Conservation (phyloP, 2,888 invertebrate genomes). For the Eristalis tenax region DNA sequence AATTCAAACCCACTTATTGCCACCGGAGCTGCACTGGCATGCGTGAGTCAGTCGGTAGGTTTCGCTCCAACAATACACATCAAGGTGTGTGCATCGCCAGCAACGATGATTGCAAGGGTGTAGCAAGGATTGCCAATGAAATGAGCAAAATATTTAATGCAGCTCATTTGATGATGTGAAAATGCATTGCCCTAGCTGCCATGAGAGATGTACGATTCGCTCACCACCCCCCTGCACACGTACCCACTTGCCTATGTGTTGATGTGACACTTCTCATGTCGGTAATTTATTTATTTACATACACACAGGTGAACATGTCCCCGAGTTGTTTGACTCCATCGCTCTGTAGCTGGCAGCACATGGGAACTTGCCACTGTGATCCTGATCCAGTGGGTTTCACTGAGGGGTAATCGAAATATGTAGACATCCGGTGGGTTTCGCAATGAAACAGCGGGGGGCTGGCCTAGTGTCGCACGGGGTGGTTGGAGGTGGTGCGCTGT, state of each 20-base stretch:
- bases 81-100: neutral
- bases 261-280: constrained; percentile 22
- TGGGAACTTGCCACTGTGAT: constrained; percentile 2
- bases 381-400: neutral
- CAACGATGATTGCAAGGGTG: neutral
- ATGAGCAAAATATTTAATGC: constrained; percentile 65
- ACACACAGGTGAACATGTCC: constrained; percentile 41
- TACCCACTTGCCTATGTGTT: neutral
- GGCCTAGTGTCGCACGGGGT: neutral
- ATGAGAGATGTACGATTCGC: neutral
- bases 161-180: constrained; percentile 66
- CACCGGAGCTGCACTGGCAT: constrained; percentile 14
- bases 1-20: constrained; percentile 49
- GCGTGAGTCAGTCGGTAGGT: neutral
- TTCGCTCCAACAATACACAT: neutral
- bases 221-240: neutral
- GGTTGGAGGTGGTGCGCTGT: constrained; percentile 19
- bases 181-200: constrained; percentile 46
- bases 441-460: neutral
- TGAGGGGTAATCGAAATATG: neutral
- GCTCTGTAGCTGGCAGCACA: neutral
- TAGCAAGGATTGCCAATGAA: constrained; percentile 18
- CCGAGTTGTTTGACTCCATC: neutral
- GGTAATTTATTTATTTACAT: constrained; percentile 51
- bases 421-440: neutral